Percentiles rank a stretch among this genome's conserved stretches.
phyloP scores from a whole-genome alignment of 2,113 vertebrate species.

The Lepus europaeus region DNA sequence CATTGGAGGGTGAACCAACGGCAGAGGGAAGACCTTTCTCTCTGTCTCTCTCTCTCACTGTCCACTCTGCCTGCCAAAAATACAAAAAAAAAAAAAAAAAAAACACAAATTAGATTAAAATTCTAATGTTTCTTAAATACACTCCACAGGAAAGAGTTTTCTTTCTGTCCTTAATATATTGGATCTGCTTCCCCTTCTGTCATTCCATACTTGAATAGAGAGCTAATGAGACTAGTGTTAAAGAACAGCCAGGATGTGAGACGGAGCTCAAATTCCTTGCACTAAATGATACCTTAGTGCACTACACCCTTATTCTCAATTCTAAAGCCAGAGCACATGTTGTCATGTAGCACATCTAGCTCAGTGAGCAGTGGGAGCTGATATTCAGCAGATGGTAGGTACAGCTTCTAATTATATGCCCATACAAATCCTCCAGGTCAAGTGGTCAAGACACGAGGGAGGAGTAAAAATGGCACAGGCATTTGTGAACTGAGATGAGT shows the following conservation, averaged over 20 bases:
- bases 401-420: neutral
- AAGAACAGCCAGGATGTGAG: neutral
- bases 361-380: neutral
- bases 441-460: neutral
- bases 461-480: neutral
- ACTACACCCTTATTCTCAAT: neutral
- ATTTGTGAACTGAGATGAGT: slow-evolving; percentile 35
- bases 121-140: slow-evolving; percentile 52
- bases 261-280: neutral
- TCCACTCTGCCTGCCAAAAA: too few species aligned
- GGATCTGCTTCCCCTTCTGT: neutral
- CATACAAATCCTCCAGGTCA: neutral
- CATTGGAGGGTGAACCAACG: too few species aligned
- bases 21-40: too few species aligned
- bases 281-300: neutral
- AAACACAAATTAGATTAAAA: neutral
- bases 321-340: neutral
- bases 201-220: neutral
- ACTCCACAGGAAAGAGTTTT: slow-evolving; percentile 32
- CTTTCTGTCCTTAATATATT: neutral
- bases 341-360: neutral
- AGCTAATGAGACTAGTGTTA: neutral
- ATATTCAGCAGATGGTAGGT: neutral
- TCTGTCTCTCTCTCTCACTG: too few species aligned
- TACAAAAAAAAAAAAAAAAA: too few species aligned